Conservation (phyloP, 2,113 vertebrate genomes). For the Vireo altiloquus region DNA sequence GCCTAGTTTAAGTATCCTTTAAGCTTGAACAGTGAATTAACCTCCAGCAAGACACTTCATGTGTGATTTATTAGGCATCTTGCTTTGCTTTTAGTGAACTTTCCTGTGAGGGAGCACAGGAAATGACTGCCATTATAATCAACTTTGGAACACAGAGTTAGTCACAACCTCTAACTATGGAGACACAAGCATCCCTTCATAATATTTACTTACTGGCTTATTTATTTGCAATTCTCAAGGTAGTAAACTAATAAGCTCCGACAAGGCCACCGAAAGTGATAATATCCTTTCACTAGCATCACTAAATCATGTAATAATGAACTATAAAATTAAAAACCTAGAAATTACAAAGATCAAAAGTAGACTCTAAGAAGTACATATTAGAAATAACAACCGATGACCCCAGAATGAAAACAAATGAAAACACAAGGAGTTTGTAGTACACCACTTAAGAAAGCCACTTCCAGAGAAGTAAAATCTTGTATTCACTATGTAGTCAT, state of each 20-base stretch:
- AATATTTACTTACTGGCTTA: slow-evolving; percentile 51
- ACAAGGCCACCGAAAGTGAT: not conserved
- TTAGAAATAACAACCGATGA: slow-evolving; percentile 61
- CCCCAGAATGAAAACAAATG: slow-evolving; percentile 60
- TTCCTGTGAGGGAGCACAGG: not conserved
- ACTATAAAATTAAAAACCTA: not conserved
- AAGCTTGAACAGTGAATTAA: not conserved
- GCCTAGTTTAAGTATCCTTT: not conserved
- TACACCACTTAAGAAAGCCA: slow-evolving; percentile 27
- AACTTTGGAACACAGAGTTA: not conserved
- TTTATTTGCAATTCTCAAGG: slow-evolving; percentile 43
- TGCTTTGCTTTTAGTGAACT: not conserved
- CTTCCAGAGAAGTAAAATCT: slow-evolving; percentile 49
- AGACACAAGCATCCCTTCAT: not conserved
- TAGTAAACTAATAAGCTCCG: slow-evolving; percentile 14
- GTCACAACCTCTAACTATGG: not conserved
- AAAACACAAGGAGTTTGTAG: slow-evolving; percentile 20
- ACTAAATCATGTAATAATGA: slow-evolving; percentile 15
- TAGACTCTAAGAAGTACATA: slow-evolving; percentile 27
- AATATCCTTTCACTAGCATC: slow-evolving; percentile 15
- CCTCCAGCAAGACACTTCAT: not conserved
- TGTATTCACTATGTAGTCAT: not conserved
- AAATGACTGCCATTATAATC: not conserved
- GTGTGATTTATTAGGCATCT: not conserved
- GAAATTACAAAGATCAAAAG: slow-evolving; percentile 59